Base-by-base conservation (phyloP, 2,888 invertebrate genomes). In the Nomada goodeniana region DNA sequence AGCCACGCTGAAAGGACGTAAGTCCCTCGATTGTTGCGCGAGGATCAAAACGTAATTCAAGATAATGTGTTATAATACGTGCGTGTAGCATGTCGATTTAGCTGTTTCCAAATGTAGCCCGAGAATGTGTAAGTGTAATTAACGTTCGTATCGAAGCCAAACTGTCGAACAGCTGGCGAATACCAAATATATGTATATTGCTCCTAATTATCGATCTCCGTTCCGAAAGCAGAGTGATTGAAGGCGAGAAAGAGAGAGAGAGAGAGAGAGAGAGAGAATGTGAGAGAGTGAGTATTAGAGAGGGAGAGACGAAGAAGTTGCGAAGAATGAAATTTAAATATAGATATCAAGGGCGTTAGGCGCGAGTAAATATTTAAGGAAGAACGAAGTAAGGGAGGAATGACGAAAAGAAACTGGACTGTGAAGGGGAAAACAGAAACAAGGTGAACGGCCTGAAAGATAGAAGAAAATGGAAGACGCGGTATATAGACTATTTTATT, bases 401-500 rank as follows among this genome's bases (percentile, higher is more conserved):
- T 0, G 23, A 67, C 18, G 29, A 47, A 15, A 29, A 23, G 50
- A 18, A 64, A 44, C 5, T 18, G 61, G 15, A 61, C 18, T 63
- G 20, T 20, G 50, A 42, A 26, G 36, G 50, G 13, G n/a, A n/a
- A 23, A 52, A 57, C 13, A n/a, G n/a, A 52, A 15, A 53, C 18
- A 67, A 59, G 26, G 70, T 60, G 55, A 59, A 85, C 80, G 78
- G 83, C 75, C 87, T 87, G 81, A 72, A 55, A 68, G 50, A 76
- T 52, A 61, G 18, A 64, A 55, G 65, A 64, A 77, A 42, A 44
- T 61, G 59, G 60, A 65, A 81, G 55, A 64, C 76, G 80, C 77
- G 85, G 52, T 86, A 80, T 81, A 88, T 90, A 90, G 87, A 89
- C 85, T 90, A 89, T 91, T 91, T 93, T 90, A 92, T 92, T 93